Evolutionary conservation across 2,888 invertebrate species (phyloP), one percentile per base, ranked within the genome.

Genomic region (Julus scandinavius): DNA sequence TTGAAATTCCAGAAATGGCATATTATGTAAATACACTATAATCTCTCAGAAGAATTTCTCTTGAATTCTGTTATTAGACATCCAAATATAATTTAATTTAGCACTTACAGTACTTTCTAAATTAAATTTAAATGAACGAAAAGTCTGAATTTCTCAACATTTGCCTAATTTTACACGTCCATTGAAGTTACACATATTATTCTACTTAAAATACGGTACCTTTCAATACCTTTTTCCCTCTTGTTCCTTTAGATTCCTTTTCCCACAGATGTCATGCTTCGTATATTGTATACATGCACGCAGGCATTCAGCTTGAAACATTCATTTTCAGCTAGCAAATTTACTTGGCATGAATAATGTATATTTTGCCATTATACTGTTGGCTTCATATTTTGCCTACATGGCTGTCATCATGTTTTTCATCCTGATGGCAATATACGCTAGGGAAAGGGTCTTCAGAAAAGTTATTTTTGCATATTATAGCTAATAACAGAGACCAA

Each of bases 311-410:
- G 72, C 72, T 72, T 29, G 72, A 72, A 72, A 72, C 72, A 29
- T 72, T 72, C 72, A 72, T 72, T 72, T 72, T 72, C 72, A 72
- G 72, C 72, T 72, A 29, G 72, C 72, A 72, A 72, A 72, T 72
- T 72, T 72, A 29, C 29, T 72, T 29, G 72, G n/a, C 29, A 72
- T 72, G 72, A 72, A 72, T 72, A 72, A 72, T 72, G 72, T n/a
- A 72, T 72, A 72, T 72, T 72, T 72, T 29, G 72, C 72, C 72
- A 72, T 72, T 63, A 72, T 72, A 72, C 72, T 72, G 72, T 72
- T 72, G 72, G 72, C 72, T 72, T 72, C 72, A 72, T 72, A 72
- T 72, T 72, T 72, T 29, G 29, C 72, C 72, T 29, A 29, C 72
- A 29, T 72, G 72, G 29, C 29, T 72, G 72, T 72, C 72, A 72